Percentiles rank a stretch among this genome's conserved stretches.
Evolutionary conservation across 2,888 invertebrate species (phyloP).

Genomic region (Euclidia mi): DNA sequence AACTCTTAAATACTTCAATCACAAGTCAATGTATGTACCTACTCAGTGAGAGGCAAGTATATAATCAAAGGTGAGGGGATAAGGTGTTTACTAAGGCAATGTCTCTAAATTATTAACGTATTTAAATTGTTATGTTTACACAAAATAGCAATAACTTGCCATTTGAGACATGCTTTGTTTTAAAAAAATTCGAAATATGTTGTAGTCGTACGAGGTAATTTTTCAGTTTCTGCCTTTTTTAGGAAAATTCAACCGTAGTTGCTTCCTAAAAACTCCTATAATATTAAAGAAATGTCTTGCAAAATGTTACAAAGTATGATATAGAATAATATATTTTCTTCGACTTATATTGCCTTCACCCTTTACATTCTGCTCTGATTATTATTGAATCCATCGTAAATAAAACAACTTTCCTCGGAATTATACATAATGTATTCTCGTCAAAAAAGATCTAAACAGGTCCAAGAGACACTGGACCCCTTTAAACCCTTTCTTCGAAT

Average conservation of each 20-base stretch:
- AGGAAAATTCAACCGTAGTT: neutral
- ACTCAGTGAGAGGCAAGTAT: too few relatives aligned
- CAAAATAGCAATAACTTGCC: constrained; percentile 11
- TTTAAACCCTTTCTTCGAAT: neutral
- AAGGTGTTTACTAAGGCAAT: too few relatives aligned
- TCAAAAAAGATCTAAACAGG: constrained; percentile 4
- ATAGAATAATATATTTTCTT: too few relatives aligned
- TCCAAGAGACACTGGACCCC: neutral
- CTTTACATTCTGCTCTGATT: too few relatives aligned
- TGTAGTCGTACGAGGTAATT: neutral
- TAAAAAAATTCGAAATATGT: constrained; percentile 24
- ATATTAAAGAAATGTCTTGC: too few relatives aligned
- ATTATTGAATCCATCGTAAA: neutral
- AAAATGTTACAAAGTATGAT: too few relatives aligned
- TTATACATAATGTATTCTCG: constrained; percentile 2
- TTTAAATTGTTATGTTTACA: too few relatives aligned
- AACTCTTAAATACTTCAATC: too few relatives aligned
- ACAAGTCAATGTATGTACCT: too few relatives aligned
- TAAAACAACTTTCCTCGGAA: neutral
- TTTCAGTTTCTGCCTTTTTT: neutral
- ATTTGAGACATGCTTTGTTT: constrained; percentile 32
- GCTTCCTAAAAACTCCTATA: neutral
- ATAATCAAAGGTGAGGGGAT: too few relatives aligned
- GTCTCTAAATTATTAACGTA: too few relatives aligned
- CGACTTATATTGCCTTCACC: too few relatives aligned